These are phyloP conservation scores for Ctenopoma multispine DNA, from an alignment of 2,797 vertebrate genomes.

Conservation along the genomic window DNA sequence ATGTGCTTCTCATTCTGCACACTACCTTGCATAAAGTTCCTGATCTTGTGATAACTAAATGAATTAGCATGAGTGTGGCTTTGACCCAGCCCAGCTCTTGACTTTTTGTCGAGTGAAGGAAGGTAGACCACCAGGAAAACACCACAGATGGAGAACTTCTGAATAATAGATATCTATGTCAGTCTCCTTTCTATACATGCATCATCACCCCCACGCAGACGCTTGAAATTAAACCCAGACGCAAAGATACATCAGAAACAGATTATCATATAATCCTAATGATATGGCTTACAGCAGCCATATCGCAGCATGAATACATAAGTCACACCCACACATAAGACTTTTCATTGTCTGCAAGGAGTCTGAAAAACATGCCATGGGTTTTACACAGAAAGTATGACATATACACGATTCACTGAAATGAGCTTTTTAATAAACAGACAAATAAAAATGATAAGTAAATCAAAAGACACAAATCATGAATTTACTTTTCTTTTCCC, in stretches of 20 bases:
- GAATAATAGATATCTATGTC: background rate
- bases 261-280: slow-evolving; percentile 35
- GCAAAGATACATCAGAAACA: slow-evolving; percentile 37
- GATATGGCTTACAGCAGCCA: slow-evolving; percentile 21
- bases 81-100: background rate
- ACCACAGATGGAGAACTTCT: slow-evolving; percentile 1
- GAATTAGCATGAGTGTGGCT: background rate
- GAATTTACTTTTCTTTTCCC: slow-evolving; percentile 16
- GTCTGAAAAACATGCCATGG: slow-evolving; percentile 6
- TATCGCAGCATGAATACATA: slow-evolving; percentile 32
- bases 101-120: background rate
- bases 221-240: slow-evolving; percentile 24
- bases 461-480: slow-evolving; percentile 27
- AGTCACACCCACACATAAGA: slow-evolving; percentile 33
- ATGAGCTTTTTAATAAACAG: background rate
- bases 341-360: slow-evolving; percentile 24
- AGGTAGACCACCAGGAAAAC: background rate
- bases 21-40: background rate
- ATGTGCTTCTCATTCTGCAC: background rate
- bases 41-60: background rate
- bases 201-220: background rate
- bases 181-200: background rate
- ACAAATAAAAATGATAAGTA: slow-evolving; percentile 11
- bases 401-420: background rate
- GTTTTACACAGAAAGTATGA: background rate